Conservation (phyloP, 2,113 vertebrate genomes). For the Paedocypris sp. region DNA sequence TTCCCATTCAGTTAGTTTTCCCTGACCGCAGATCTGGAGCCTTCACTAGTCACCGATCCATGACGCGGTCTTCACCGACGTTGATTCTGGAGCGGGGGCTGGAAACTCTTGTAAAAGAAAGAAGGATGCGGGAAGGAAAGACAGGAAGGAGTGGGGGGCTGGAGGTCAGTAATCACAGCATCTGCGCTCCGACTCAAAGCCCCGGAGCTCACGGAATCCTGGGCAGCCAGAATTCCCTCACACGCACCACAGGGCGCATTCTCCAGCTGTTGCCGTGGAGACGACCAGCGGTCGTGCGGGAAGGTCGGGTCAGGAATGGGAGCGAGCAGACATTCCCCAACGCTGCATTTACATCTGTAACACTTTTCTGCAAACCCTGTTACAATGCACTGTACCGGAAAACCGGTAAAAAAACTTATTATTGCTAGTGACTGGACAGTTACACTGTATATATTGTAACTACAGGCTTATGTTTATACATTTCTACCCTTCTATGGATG, state of each 20-base stretch:
- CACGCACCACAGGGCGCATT: conserved; percentile 47
- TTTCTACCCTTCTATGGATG: no score
- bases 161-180: conserved; percentile 46
- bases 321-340: not conserved
- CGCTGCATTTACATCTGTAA: not conserved
- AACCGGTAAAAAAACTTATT: no score
- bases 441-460: no score
- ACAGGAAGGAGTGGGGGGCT: not conserved
- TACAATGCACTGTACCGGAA: no score
- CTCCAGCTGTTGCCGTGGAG: conserved; percentile 42
- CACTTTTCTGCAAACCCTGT: not conserved
- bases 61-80: conserved; percentile 16
- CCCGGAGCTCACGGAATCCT: conserved; percentile 27
- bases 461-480: no score
- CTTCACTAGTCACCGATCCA: conserved; percentile 30
- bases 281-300: conserved; percentile 40
- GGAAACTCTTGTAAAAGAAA: conserved; percentile 4
- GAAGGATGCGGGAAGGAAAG: conserved; percentile 5
- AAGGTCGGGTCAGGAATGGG: not conserved
- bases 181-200: conserved; percentile 42
- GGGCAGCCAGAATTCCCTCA: conserved; percentile 45
- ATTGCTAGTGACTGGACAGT: no score
- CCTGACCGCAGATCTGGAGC: no score
- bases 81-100: conserved; percentile 19
- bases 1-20: no score